Conservation (phyloP, 2,888 invertebrate species). For the Stenichneumon culpator region DNA sequence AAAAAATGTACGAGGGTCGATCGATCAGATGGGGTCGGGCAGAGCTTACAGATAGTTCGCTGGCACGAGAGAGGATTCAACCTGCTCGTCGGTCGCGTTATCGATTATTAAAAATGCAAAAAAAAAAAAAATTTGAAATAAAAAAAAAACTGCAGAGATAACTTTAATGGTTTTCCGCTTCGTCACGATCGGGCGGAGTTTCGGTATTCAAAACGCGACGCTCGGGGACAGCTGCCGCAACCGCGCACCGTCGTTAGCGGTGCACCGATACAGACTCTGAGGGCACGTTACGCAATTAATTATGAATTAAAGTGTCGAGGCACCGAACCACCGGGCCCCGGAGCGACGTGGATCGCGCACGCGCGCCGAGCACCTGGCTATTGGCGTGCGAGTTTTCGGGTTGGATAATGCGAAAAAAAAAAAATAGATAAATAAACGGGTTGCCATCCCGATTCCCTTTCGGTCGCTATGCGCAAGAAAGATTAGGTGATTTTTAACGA, state of each 20-base stretch:
- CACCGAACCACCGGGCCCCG: constrained; percentile 70
- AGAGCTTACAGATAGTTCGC: constrained; percentile 27
- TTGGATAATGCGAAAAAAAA: neutral
- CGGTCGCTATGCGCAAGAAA: neutral
- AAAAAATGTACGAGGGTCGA: constrained; percentile 20
- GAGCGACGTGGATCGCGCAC: constrained; percentile 66
- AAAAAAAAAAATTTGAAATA: neutral
- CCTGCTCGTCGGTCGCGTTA: constrained; percentile 11
- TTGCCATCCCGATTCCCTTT: neutral
- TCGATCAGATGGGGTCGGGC: constrained; percentile 32
- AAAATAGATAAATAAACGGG: neutral
- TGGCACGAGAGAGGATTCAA: constrained; percentile 11
- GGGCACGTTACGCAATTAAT: constrained; percentile 76
- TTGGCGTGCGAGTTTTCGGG: neutral
- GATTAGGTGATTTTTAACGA: neutral
- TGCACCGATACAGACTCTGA: constrained; percentile 21
- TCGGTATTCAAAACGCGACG: constrained; percentile 48
- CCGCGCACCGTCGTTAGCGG: constrained; percentile 50
- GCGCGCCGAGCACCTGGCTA: constrained; percentile 54
- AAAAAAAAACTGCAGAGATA: neutral
- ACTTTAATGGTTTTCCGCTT: constrained; percentile 8
- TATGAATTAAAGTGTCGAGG: constrained; percentile 76
- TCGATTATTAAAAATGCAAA: constrained; percentile 22
- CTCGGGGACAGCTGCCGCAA: constrained; percentile 62
- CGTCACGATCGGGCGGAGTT: constrained; percentile 1